A percentile compares a stretch with the other conserved stretches of the same genome.
phyloP scores from a whole-genome alignment of 2,888 invertebrate species.

The Sminthurides aquaticus region DNA sequence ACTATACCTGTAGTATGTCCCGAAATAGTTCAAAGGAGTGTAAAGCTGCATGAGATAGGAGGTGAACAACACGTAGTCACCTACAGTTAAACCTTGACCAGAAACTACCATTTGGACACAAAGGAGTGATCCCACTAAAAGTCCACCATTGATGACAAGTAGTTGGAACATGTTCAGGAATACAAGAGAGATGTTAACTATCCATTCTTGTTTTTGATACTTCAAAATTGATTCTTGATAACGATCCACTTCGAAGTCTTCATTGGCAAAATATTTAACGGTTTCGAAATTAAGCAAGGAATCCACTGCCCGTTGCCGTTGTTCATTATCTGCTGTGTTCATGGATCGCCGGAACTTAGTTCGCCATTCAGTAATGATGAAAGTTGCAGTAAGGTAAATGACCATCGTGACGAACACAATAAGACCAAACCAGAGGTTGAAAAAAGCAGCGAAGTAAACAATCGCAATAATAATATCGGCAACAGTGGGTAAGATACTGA shows the following conservation, averaged over 20 bases:
- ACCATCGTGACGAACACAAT: slow-evolving; percentile 91
- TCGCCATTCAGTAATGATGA: slow-evolving; percentile 92
- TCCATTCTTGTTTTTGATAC: slow-evolving; percentile 61
- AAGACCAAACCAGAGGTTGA: slow-evolving; percentile 89
- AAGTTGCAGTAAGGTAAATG: slow-evolving; percentile 84
- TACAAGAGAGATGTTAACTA: slow-evolving; percentile 73
- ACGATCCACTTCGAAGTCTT: slow-evolving; percentile 77
- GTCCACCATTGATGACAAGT: slow-evolving; percentile 74
- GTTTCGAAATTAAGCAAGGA: slow-evolving; percentile 96
- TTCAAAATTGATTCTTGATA: slow-evolving; percentile 69
- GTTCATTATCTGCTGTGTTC: slow-evolving; percentile 90
- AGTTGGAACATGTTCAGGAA: slow-evolving; percentile 88
- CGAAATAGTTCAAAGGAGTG: slow-evolving; percentile 94
- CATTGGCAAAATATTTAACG: slow-evolving; percentile 95
- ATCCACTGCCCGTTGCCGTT: slow-evolving; percentile 86
- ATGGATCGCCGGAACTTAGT: slow-evolving; percentile 88
- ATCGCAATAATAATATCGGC: slow-evolving; percentile 87
- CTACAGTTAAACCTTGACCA: slow-evolving; percentile 66
- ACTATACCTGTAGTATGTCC: slow-evolving; percentile 92
- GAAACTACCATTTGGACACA: slow-evolving; percentile 77
- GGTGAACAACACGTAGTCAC: slow-evolving; percentile 92
- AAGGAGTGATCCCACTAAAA: slow-evolving; percentile 77
- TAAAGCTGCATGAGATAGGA: slow-evolving; percentile 91
- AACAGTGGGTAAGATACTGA: slow-evolving; percentile 87
- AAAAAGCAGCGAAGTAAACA: slow-evolving; percentile 74